Base-by-base conservation (phyloP, 1,140 invertebrate species). In the Trichonephila clavata region DNA sequence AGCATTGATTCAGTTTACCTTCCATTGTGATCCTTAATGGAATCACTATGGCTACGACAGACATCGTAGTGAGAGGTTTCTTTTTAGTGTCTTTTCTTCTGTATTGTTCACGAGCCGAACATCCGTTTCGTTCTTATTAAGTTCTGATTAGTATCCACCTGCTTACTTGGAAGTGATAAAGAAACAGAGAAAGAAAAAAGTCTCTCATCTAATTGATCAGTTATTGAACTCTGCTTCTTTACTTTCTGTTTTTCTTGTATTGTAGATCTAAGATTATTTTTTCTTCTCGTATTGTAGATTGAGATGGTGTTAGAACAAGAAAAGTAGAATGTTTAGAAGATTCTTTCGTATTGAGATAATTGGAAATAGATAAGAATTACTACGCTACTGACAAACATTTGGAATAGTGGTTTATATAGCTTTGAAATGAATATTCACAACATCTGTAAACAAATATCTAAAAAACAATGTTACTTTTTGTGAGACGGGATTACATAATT, bases 1-100 rank as follows among this genome's bases (percentile, higher is more conserved):
- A 77, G 27, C 65, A 24, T 27, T 32, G 71, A 77, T 77, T 77
- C 71, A 20, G 71, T 77, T 77, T 77, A 77, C 27, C 50, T 50
- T 50, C 71, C 27, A 77, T 77, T 77, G 71, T 77, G 71, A 77
- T 32, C 27, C 71, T 77, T 32, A 32, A 32, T 32, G 18, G 27
- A 24, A 77, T 77, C 27, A 39, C 71, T 32, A 77, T 32, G 27
- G 24, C 14, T 77, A 77, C 27, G 18, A 24, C 14, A 77, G 71
- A 77, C 27, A 77, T 32, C 27, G 71, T 20, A 77, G 71, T 20
- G 32, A 20, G 14, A 39, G 71, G 27, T 39, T 77, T 24, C 32
- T 68, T 77, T 39, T 77, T 77, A 39, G 71, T 77, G 71, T 77
- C 71, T 77, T 77, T 77, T 77, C 71, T 68, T 77, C 27, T 32